These are phyloP conservation scores for Eupsittula cactorum DNA, from an alignment of 2,113 vertebrate species.

Conservation along the genomic window DNA sequence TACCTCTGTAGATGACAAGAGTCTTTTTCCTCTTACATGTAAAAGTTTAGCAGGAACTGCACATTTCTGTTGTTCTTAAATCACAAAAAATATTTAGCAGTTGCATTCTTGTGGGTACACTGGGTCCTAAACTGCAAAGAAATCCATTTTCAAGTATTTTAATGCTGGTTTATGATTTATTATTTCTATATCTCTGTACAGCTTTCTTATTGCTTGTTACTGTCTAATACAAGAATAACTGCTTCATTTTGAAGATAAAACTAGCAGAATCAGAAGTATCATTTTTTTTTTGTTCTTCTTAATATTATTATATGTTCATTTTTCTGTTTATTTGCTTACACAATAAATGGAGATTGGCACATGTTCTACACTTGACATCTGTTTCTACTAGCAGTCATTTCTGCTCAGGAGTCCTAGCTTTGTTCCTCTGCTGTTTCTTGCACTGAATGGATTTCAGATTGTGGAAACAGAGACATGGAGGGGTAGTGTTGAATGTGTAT, in stretches of 20 bases:
- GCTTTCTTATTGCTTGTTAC: background rate
- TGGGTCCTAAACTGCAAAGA: background rate
- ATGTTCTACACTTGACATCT: background rate
- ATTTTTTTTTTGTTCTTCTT: background rate
- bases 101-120: background rate
- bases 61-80: background rate
- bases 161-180: background rate
- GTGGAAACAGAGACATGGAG: background rate
- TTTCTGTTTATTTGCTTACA: background rate
- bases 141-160: background rate
- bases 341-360: background rate
- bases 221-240: background rate
- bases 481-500: background rate
- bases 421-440: background rate
- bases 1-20: background rate
- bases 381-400: background rate
- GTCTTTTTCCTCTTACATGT: background rate
- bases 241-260: background rate
- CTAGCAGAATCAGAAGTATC: background rate
- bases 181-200: background rate
- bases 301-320: background rate
- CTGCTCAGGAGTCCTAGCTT: background rate
- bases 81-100: background rate
- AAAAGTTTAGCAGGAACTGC: background rate
- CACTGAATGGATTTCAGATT: background rate